Evolutionary conservation across 1,140 invertebrate species (phyloP), one percentile per base, ranked within the genome.

Genomic region (Lepidotrigona ventralis): DNA sequence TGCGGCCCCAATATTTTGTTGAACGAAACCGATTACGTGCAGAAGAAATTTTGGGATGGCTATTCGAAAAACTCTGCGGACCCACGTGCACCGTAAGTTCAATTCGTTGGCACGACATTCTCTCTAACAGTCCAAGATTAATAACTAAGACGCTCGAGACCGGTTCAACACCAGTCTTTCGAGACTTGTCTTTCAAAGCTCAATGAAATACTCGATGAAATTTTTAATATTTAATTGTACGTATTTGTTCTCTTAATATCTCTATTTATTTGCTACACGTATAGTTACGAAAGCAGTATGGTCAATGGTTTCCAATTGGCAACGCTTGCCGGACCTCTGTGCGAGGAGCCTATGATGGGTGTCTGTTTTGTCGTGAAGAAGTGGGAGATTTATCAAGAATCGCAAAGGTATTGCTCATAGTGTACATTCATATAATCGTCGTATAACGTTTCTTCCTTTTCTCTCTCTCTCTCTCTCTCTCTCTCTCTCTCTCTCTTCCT

Each of bases 251-350:
- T 1, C 2, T 12, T 54, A 17, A 17, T 15, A 54, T 2, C 15
- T 54, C 63, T n/a, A 23, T 39, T 69, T 23, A 26, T 56, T 39
- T 63, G 0, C 2, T 0, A 15, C 70, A 33, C 4, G 4, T 75
- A 60, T 81, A 93, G 93, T 90, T 97, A 96, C 90, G 97, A 97
- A 89, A 96, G 95, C 91, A 97, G 96, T 93, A 96, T 99, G 91
- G 95, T 99, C 3, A 98, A 97, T 95, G 99, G 99, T 4, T 99
- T 99, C 93, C 98, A 99, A 95, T 92, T 99, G 90, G 98, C 98
- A 0, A 97, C 98, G 3, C 93, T 97, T 23, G 96, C 97, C 70
- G 99, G 99, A 9, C 98, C 98, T 9, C 92, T 99, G 29, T 99
- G 99, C 94, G 98, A 99, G 92, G 99, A 99, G 91, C 98, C 98